These are phyloP conservation scores for Orgyia antiqua DNA, from an alignment of 2,888 invertebrate genomes.

Conservation along the genomic window DNA sequence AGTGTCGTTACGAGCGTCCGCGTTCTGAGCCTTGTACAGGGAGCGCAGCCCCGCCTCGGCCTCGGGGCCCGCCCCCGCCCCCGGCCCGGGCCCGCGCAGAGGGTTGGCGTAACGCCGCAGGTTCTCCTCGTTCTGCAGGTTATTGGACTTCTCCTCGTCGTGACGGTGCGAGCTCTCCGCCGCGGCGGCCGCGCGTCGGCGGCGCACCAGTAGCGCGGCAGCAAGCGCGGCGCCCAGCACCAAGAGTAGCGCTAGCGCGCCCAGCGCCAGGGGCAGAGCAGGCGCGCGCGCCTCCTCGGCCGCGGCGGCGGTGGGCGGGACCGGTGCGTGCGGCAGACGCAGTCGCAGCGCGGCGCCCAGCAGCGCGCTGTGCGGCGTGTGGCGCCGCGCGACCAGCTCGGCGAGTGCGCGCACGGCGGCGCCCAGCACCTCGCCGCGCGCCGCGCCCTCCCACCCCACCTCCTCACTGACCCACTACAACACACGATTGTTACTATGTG, in stretches of 20 bases:
- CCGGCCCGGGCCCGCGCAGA: constrained; percentile 79
- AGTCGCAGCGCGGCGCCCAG: constrained; percentile 59
- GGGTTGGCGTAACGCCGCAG: constrained; percentile 90
- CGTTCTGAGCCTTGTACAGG: constrained; percentile 90
- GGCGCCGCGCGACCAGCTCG: constrained; percentile 58
- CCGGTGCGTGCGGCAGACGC: constrained; percentile 40
- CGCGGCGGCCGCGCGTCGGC: constrained; percentile 56
- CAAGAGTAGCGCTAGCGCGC: constrained; percentile 27
- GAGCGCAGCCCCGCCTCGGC: constrained; percentile 78
- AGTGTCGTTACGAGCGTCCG: constrained; percentile 90
- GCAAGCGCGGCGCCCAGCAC: constrained; percentile 50
- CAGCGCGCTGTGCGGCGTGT: constrained; percentile 56
- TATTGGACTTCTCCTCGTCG: constrained; percentile 93
- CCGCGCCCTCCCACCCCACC: constrained; percentile 41
- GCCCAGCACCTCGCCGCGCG: constrained; percentile 39
- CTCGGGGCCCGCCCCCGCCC: constrained; percentile 59
- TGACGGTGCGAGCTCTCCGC: constrained; percentile 80
- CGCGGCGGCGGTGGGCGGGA: constrained; percentile 53
- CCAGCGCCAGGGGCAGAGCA: constrained; percentile 20
- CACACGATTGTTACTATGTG: not conserved
- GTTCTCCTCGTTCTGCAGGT: constrained; percentile 94
- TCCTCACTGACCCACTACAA: constrained; percentile 66
- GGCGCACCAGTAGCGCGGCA: constrained; percentile 34
- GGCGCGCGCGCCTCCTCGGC: constrained; percentile 61
- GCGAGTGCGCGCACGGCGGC: constrained; percentile 56